A percentile compares a stretch with the other conserved stretches of the same genome.
Conservation (phyloP, 2,888 invertebrate species). For the Spilosoma lubricipeda region DNA sequence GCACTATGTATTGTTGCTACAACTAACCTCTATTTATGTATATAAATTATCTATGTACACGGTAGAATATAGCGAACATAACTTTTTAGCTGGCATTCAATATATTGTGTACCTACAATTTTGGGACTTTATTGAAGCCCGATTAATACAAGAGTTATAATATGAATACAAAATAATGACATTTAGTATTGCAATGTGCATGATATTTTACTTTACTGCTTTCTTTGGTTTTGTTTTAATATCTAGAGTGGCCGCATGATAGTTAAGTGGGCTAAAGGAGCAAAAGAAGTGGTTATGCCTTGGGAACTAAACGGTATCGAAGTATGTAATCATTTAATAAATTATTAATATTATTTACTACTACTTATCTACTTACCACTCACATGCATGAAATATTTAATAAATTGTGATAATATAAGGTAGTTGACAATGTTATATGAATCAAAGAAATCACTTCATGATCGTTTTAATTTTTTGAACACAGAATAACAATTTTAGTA, state of each 20-base stretch:
- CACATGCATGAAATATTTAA: constrained; percentile 43
- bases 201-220: constrained; percentile 75
- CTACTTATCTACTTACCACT: constrained; percentile 31
- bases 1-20: constrained; percentile 7
- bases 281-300: constrained; percentile 83
- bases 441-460: not conserved
- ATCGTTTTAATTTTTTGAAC: not conserved
- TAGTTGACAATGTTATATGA: not conserved
- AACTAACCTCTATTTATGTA: constrained; percentile 1
- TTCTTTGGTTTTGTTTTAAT: constrained; percentile 76
- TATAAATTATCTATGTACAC: not conserved
- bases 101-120: not conserved
- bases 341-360: constrained; percentile 50
- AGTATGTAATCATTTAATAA: constrained; percentile 69
- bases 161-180: not conserved
- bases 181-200: constrained; percentile 57
- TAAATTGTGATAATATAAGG: constrained; percentile 23
- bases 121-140: not conserved
- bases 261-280: constrained; percentile 85
- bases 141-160: not conserved
- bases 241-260: constrained; percentile 84
- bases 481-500: not conserved
- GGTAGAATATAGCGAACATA: not conserved
- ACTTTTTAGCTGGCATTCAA: constrained; percentile 1
- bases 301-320: constrained; percentile 80